Evolutionary conservation across 2,797 vertebrate genomes (phyloP), one percentile per base, ranked within the genome.

Genomic region (Lycodopsis pacificus): DNA sequence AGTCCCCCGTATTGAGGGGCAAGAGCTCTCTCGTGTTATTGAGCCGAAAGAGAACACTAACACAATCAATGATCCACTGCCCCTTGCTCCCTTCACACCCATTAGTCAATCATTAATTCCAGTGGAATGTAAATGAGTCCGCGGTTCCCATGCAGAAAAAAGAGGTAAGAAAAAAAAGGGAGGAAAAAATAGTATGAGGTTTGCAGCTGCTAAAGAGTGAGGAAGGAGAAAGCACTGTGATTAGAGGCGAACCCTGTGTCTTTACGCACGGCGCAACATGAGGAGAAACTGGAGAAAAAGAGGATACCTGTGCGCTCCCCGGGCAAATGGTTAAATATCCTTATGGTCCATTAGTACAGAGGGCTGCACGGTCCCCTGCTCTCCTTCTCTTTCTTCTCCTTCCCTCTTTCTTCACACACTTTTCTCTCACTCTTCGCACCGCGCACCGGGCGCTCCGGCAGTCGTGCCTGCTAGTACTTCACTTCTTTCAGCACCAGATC

Each of bases 221-320:
- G 30, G 17, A 10, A 54, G 48, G 14, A 42, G 27, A 49, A 12
- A 40, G 27, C 22, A 13, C 36, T 53, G 72, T 40, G 71, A 40
- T 71, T 69, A 57, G 78, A 65, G 48, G 30, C 17, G 73, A 58
- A 27, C 51, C 62, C 49, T 22, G 79, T 38, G 79, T 70, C 73
- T 90, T 90, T 92, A 85, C 81, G 85, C 88, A 81, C 77, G 75
- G 66, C 56, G 68, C 65, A 74, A 67, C 62, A 53, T 5, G 61
- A 15, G 5, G 61, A 65, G 30, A 76, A 65, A 44, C 25, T 20
- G 56, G 14, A 68, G 32, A 54, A 71, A 72, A 44, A 14, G 44
- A 40, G 36, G 76, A 83, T 95, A 96, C 95, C 95, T 96, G 93
- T 92, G 93, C 89, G 88, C 92, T 93, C 93, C 94, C 94, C 82